Percentiles rank a stretch among this genome's conserved stretches.
These are phyloP conservation scores for Gallinago undulata DNA, from an alignment of 2,113 vertebrate genomes.

Conservation along the genomic window DNA sequence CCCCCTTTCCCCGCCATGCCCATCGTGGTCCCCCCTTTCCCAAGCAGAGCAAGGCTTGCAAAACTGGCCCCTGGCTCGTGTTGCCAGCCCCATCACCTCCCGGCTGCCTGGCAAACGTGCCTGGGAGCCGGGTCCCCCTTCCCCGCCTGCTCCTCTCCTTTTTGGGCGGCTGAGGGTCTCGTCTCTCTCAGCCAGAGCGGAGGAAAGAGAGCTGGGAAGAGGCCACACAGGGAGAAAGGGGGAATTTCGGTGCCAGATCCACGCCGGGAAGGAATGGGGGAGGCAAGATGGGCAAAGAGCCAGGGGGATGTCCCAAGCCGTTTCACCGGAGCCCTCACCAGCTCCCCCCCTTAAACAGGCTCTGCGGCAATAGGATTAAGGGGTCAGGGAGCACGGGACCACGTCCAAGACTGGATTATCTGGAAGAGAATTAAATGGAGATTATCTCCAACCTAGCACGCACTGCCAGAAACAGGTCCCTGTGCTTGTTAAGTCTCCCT, in stretches of 20 bases:
- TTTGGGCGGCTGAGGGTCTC: not conserved
- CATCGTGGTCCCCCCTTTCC: not conserved
- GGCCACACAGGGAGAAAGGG: not conserved
- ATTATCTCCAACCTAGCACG: slow-evolving; percentile 23
- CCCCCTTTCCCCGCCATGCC: not conserved
- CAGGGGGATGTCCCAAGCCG: not conserved
- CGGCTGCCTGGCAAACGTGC: not conserved
- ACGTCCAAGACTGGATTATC: slow-evolving; percentile 41
- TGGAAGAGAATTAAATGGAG: slow-evolving; percentile 57
- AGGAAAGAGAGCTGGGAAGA: not conserved
- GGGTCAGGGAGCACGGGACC: slow-evolving; percentile 28
- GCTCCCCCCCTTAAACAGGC: slow-evolving; percentile 17
- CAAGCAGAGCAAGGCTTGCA: not conserved
- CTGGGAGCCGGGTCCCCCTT: not conserved
- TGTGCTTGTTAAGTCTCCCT: slow-evolving; percentile 10
- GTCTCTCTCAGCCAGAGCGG: not conserved
- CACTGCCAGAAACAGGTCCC: not conserved
- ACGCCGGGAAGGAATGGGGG: not conserved
- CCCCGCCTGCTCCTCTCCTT: not conserved
- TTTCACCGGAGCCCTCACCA: not conserved
- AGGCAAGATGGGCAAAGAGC: not conserved
- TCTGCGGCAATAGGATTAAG: slow-evolving; percentile 47
- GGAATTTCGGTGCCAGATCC: not conserved
- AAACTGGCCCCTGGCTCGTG: not conserved
- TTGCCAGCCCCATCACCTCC: not conserved